Conservation (phyloP, 2,888 invertebrate species). For the Luperina testacea region DNA sequence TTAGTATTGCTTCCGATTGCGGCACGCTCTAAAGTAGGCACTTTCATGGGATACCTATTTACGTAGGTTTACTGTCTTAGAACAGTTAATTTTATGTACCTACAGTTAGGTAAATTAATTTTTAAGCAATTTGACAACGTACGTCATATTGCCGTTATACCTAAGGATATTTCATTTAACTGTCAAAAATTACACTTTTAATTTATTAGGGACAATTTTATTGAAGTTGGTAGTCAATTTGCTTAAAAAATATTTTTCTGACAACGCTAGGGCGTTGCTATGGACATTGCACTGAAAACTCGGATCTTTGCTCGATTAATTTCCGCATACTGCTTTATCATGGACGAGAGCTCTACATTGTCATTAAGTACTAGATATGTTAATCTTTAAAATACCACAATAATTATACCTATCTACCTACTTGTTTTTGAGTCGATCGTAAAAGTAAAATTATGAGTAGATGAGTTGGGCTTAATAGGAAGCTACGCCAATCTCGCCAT, state of each 20-base stretch:
- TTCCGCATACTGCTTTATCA: not conserved
- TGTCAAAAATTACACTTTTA: not conserved
- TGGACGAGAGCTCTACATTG: not conserved
- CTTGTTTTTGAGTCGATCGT: not conserved
- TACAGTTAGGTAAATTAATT: not conserved
- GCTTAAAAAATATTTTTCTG: not conserved
- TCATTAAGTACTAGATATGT: not conserved
- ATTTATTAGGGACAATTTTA: not conserved
- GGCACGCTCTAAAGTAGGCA: not conserved
- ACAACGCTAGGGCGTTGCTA: not conserved
- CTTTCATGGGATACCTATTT: not conserved
- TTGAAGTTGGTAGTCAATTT: not conserved
- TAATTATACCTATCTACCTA: too few relatives aligned
- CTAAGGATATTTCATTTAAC: not conserved
- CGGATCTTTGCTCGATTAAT: not conserved
- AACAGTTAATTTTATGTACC: not conserved
- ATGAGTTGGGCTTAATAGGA: not conserved
- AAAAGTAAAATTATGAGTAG: not conserved
- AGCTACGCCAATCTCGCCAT: not conserved
- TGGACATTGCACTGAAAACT: too few relatives aligned
- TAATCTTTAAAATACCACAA: not conserved
- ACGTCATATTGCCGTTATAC: too few relatives aligned
- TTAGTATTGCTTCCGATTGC: slow-evolving; percentile 39
- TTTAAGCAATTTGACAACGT: not conserved
- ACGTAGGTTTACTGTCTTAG: not conserved